Evolutionary conservation across 2,888 invertebrate genomes (phyloP).

Genomic region (Pyrrhosoma nymphula): DNA sequence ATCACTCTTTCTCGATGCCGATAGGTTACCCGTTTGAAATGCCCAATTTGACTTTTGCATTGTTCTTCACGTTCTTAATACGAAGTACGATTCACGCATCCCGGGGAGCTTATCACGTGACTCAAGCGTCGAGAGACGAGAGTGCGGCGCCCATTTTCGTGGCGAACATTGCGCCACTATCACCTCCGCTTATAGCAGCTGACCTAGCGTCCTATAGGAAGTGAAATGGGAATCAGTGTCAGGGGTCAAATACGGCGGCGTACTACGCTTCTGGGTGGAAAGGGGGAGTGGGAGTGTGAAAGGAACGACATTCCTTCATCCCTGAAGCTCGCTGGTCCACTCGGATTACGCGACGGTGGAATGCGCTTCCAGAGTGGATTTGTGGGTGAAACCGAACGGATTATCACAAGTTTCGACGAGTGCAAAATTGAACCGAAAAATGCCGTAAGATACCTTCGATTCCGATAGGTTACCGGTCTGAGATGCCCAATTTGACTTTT

Average conservation of each 20-base stretch:
- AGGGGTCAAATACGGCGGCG: neutral
- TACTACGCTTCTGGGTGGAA: neutral
- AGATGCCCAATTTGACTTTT: too few species aligned
- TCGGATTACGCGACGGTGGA: neutral
- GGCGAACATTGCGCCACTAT: slow-evolving; percentile 14
- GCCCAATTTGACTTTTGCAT: too few species aligned
- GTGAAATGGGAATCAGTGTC: slow-evolving; percentile 50
- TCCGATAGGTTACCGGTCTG: too few species aligned
- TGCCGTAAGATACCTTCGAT: too few species aligned
- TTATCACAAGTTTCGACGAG: too few species aligned
- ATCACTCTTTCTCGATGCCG: neutral
- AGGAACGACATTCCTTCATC: neutral
- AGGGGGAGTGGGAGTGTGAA: neutral
- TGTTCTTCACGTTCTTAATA: neutral
- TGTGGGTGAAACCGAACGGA: neutral
- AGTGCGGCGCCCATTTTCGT: slow-evolving; percentile 1
- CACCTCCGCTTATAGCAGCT: neutral
- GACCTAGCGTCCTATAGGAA: slow-evolving; percentile 28
- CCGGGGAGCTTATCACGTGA: neutral
- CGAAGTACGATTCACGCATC: neutral
- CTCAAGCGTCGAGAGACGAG: neutral
- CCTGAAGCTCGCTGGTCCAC: neutral
- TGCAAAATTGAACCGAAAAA: too few species aligned
- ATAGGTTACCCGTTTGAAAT: too few species aligned
- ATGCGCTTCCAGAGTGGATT: neutral